Base-by-base conservation (phyloP, 92 coral and sea anemone genomes). In the Parazoanthus swiftii region DNA sequence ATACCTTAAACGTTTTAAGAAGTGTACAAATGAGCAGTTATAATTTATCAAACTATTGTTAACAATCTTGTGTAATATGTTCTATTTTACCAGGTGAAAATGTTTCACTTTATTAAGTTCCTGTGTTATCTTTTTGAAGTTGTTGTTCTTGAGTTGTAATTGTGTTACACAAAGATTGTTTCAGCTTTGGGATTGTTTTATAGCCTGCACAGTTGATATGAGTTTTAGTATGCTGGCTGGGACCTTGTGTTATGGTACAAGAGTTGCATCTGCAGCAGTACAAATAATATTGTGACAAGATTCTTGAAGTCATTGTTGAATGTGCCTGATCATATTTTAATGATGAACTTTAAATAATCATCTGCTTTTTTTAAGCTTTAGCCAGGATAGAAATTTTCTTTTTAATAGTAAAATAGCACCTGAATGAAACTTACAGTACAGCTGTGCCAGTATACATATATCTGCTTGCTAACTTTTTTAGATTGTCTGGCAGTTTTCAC, bases 81-180 rank as follows among this genome's bases (percentile, higher is more conserved):
- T 86, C 59, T 88, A 65, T 80, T 91, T 78, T 85, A 71, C 89
- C 89, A 91, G 87, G 87, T 91, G 91, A 89, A 91, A 56, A 59
- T 77, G 7, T 70, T 37, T 42, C 59, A n/a, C 81, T 36, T 88
- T 80, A 88, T 68, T 88, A 81, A 54, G 86, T 73, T 58, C 79
- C 50, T 23, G 74, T 73, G 73, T 88, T 88, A 73, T 88, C 82
- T 88, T 54, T n/a, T 73, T 37, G 74, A 73, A 88, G 67, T 43
- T 81, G 54, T 66, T 50, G 74, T 89, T 82, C 70, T 71, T 70
- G 58, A 93, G 94, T 77, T 85, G 86, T 90, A 90, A 94, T 94
- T 91, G 91, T 74, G 86, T 88, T 87, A 48, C 72, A 48, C 33
- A 67, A 77, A 86, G 92, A 88, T 91, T 56, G 67, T 89, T 91